Evolutionary conservation across 1,140 invertebrate genomes (phyloP).

Genomic region (Temnothorax curvispinosus): DNA sequence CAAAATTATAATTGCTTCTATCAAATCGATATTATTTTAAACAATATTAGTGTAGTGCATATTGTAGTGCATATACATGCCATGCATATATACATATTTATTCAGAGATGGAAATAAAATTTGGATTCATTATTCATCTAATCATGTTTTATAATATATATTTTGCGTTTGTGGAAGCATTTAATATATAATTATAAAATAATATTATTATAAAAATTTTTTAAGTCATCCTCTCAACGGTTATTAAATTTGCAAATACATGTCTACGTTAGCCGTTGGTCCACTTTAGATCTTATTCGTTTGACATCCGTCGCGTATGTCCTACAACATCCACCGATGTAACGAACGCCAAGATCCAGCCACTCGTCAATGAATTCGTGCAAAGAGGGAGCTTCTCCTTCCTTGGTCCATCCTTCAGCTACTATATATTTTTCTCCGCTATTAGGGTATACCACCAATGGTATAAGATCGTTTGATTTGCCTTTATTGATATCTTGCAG

Average conservation of each 20-base stretch:
- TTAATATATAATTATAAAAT: not conserved
- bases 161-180: not conserved
- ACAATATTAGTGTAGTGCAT: not conserved
- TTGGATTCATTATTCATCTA: not conserved
- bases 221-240: not conserved
- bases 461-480: constrained; percentile 75
- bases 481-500: constrained; percentile 85
- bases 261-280: not conserved
- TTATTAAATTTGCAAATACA: not conserved
- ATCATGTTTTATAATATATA: not conserved
- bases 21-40: not conserved
- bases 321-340: constrained; percentile 93
- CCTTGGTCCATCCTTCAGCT: constrained; percentile 87
- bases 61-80: not conserved
- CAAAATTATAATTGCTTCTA: constrained; percentile 31
- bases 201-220: not conserved
- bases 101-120: not conserved
- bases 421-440: constrained; percentile 88
- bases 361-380: constrained; percentile 89
- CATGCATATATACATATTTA: not conserved
- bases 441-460: constrained; percentile 91
- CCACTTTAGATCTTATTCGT: constrained; percentile 84
- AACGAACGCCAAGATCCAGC: constrained; percentile 89
- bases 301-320: constrained; percentile 89
- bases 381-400: constrained; percentile 86